Evolutionary conservation across 2,888 invertebrate genomes (phyloP).

Genomic region (Mechanitis messenoides): DNA sequence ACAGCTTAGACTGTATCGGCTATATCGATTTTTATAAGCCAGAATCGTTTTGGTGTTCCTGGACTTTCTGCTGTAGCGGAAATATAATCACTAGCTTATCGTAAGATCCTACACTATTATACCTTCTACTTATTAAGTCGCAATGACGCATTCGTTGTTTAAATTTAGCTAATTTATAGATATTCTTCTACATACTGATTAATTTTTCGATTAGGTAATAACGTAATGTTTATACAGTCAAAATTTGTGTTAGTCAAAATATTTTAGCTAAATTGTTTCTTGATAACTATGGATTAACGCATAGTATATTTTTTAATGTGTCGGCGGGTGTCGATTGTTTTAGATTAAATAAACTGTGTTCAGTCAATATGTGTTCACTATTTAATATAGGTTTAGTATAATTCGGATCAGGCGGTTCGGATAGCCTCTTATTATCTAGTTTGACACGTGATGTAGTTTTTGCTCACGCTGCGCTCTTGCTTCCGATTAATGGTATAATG

Average conservation of each 20-base stretch:
- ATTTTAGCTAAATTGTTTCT: conserved; percentile 61
- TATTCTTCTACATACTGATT: conserved; percentile 49
- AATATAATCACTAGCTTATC: conserved; percentile 23
- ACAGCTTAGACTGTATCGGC: conserved; percentile 19
- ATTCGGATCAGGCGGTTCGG: conserved; percentile 27
- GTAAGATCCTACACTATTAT: conserved; percentile 21
- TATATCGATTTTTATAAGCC: conserved; percentile 15
- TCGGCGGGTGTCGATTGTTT: conserved; percentile 36
- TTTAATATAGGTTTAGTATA: conserved; percentile 42
- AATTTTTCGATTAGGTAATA: conserved; percentile 46
- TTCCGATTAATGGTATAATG: conserved; percentile 22
- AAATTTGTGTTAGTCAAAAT: conserved; percentile 63
- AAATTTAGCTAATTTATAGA: conserved; percentile 52
- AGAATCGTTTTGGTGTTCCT: conserved; percentile 22
- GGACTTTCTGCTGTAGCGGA: conserved; percentile 23
- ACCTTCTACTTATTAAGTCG: conserved; percentile 27
- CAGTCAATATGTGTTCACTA: conserved; percentile 67
- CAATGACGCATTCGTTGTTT: conserved; percentile 35
- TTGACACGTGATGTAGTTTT: conserved; percentile 25
- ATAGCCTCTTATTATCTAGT: conserved; percentile 28
- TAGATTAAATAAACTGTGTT: conserved; percentile 56
- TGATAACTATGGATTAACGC: conserved; percentile 42
- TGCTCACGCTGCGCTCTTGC: conserved; percentile 20
- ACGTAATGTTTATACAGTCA: conserved; percentile 48
- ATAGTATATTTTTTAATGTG: conserved; percentile 40